These are phyloP conservation scores for Melipona bicolor DNA, from an alignment of 2,888 invertebrate genomes.

Conservation along the genomic window DNA sequence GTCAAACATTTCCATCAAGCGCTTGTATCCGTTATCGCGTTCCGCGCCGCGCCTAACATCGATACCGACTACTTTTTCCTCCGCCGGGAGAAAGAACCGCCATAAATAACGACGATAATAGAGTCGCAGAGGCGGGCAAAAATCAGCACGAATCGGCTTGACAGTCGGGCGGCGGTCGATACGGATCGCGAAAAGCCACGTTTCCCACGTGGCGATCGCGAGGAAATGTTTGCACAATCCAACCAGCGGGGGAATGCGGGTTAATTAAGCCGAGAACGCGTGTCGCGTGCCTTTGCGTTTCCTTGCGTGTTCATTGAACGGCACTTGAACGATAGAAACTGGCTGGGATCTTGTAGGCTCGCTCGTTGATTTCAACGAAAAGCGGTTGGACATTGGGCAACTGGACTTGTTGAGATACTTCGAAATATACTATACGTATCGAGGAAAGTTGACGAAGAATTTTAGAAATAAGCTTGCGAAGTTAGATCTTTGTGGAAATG, in stretches of 20 bases:
- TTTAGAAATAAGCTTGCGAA: not conserved
- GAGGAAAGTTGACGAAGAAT: not conserved
- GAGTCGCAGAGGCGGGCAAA: slow-evolving; percentile 6
- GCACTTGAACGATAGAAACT: not conserved
- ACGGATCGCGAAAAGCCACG: slow-evolving; percentile 36
- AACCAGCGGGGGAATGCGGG: slow-evolving; percentile 41
- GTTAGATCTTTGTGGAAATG: not conserved
- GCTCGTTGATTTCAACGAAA: not conserved
- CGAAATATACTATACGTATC: not conserved
- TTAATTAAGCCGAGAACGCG: slow-evolving; percentile 52
- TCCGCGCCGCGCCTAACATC: slow-evolving; percentile 10
- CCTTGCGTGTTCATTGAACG: slow-evolving; percentile 52
- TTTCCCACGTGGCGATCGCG: slow-evolving; percentile 43
- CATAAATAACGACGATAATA: slow-evolving; percentile 46
- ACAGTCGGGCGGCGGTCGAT: slow-evolving; percentile 37
- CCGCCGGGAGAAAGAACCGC: not conserved
- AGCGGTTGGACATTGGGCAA: not conserved
- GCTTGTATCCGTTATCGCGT: slow-evolving; percentile 27
- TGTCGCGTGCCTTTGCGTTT: slow-evolving; percentile 54
- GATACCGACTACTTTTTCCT: not conserved
- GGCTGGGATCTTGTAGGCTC: not conserved
- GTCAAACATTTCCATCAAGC: slow-evolving; percentile 18
- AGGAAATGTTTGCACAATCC: slow-evolving; percentile 38
- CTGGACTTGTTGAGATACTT: not conserved
- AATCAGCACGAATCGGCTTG: slow-evolving; percentile 17